These are phyloP conservation scores for Melanostoma scalare DNA, from an alignment of 2,888 invertebrate species.

Conservation along the genomic window DNA sequence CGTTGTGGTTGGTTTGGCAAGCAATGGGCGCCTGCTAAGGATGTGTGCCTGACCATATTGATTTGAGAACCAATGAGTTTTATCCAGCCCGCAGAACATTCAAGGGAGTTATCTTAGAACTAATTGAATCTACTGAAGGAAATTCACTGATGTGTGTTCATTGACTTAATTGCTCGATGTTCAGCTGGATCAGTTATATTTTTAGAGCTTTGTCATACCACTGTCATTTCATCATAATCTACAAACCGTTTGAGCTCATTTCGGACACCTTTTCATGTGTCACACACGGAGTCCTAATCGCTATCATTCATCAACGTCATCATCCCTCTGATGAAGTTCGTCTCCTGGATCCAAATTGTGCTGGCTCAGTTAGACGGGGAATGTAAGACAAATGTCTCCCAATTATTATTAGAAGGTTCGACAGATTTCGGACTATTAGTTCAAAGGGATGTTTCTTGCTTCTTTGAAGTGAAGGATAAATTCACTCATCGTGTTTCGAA, in stretches of 20 bases:
- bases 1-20: slow-evolving; percentile 1
- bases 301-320: slow-evolving; percentile 63
- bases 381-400: slow-evolving; percentile 62
- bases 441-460: slow-evolving; percentile 25
- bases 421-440: slow-evolving; percentile 64
- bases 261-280: slow-evolving; percentile 64
- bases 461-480: slow-evolving; percentile 32
- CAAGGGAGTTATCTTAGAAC: neutral
- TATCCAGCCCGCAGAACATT: neutral
- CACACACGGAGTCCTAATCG: slow-evolving; percentile 54
- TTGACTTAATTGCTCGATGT: too few relatives aligned
- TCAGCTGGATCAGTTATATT: too few relatives aligned
- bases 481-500: slow-evolving; percentile 61
- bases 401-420: slow-evolving; percentile 59
- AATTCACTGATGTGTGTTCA: too few relatives aligned
- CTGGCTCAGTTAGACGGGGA: slow-evolving; percentile 25
- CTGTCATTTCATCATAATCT: slow-evolving; percentile 2
- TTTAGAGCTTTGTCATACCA: too few relatives aligned
- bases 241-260: slow-evolving; percentile 57
- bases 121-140: too few relatives aligned
- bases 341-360: slow-evolving; percentile 17
- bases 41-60: slow-evolving; percentile 11
- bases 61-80: slow-evolving; percentile 9
- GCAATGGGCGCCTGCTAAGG: neutral
- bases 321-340: slow-evolving; percentile 20